phyloP scores from a whole-genome alignment of 2,888 invertebrate genomes.

The Spisula solida region DNA sequence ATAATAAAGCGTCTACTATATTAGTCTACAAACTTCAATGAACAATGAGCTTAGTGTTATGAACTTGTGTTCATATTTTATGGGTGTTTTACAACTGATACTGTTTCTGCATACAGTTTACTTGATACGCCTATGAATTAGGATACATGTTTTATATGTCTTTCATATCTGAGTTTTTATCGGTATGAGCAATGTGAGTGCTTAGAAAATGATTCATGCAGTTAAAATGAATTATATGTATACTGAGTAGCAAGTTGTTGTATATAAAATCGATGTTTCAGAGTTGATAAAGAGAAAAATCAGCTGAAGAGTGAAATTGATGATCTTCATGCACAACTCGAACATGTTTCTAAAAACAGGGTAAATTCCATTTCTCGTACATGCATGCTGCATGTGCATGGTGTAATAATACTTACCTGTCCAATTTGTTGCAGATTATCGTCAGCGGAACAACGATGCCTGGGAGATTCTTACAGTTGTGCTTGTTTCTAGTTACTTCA shows the following conservation, averaged over 20 bases:
- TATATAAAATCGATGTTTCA: slow-evolving; percentile 71
- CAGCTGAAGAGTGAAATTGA: slow-evolving; percentile 99
- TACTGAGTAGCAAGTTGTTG: background rate
- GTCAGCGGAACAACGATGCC: background rate
- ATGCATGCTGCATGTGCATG: slow-evolving; percentile 44
- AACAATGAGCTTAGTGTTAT: no score
- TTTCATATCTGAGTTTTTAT: no score
- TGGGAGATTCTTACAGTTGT: background rate
- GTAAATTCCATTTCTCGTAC: slow-evolving; percentile 89
- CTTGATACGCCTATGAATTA: no score
- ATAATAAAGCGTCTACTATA: background rate
- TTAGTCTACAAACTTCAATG: no score
- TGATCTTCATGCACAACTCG: slow-evolving; percentile 98
- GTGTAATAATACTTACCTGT: background rate
- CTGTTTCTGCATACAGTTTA: no score
- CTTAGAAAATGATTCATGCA: no score
- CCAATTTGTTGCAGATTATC: slow-evolving; percentile 10
- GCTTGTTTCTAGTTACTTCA: background rate
- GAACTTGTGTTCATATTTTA: no score
- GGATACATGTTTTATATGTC: no score
- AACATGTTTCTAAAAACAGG: slow-evolving; percentile 99
- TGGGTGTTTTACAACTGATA: no score
- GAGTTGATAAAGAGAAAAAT: slow-evolving; percentile 99
- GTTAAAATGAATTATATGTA: background rate
- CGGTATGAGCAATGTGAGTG: no score